phyloP scores from a whole-genome alignment of 2,797 vertebrate genomes.

The Sebastes taczanowskii region DNA sequence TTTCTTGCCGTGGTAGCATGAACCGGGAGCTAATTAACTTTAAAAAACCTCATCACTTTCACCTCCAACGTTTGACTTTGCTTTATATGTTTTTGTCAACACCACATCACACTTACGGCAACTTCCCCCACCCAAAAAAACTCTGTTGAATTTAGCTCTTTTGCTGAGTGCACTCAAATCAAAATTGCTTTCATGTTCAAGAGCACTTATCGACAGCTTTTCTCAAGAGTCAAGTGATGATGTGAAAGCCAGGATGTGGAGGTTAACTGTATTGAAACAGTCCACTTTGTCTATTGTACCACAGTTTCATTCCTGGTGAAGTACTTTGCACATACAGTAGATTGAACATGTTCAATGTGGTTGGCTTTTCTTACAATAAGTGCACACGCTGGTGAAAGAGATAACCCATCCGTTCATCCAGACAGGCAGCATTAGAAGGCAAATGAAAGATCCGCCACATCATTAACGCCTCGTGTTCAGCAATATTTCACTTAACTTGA shows the following conservation, averaged over 20 bases:
- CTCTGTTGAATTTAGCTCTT: not conserved
- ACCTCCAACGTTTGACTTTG: not conserved
- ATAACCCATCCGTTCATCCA: not conserved
- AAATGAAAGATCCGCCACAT: not conserved
- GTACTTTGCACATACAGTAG: not conserved
- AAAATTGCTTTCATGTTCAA: not conserved
- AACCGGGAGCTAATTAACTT: not conserved
- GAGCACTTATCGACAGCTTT: not conserved
- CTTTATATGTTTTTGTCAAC: not conserved
- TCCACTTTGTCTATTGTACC: not conserved
- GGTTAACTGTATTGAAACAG: not conserved
- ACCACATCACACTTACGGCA: not conserved
- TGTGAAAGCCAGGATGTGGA: not conserved
- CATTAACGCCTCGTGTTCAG: not conserved
- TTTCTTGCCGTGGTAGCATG: not conserved
- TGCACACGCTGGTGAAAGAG: accelerated
- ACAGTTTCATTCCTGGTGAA: not conserved
- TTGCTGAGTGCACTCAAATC: not conserved
- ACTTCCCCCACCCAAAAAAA: not conserved
- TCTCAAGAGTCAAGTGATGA: slow-evolving; percentile 4
- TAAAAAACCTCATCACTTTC: not conserved
- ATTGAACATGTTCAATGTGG: not conserved
- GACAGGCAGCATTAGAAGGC: not conserved
- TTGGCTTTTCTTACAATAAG: not conserved
- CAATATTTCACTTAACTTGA: not conserved